Conservation (phyloP, 2,888 invertebrate species). For the Brachyptera risi region DNA sequence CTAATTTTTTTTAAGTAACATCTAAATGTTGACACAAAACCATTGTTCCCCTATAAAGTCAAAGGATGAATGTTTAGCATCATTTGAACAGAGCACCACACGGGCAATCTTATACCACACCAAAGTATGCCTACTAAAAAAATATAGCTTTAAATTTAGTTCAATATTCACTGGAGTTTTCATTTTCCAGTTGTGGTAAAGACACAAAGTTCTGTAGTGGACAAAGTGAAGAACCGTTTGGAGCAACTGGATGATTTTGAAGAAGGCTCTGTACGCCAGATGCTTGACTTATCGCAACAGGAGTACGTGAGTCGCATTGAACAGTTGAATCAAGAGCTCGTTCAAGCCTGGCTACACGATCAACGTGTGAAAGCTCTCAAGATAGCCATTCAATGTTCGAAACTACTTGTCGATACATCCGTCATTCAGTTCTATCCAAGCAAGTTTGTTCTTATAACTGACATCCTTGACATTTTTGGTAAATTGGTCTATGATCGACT, state of each 20-base stretch:
- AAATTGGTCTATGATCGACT: constrained; percentile 82
- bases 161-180: too few relatives aligned
- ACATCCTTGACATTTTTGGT: constrained; percentile 93
- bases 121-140: too few relatives aligned
- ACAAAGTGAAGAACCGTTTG: constrained; percentile 83
- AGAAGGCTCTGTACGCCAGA: constrained; percentile 80
- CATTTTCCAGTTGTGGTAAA: constrained; percentile 66
- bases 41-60: too few relatives aligned
- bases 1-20: too few relatives aligned
- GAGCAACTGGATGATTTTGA: constrained; percentile 95
- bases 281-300: constrained; percentile 86
- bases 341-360: constrained; percentile 89
- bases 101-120: too few relatives aligned
- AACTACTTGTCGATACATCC: constrained; percentile 82
- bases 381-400: constrained; percentile 96
- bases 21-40: too few relatives aligned
- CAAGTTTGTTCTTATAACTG: constrained; percentile 94
- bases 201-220: constrained; percentile 65
- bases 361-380: constrained; percentile 93
- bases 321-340: constrained; percentile 85
- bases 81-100: too few relatives aligned
- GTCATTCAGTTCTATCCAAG: constrained; percentile 96
- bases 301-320: constrained; percentile 87
- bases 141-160: too few relatives aligned
- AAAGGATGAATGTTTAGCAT: too few relatives aligned